These are phyloP conservation scores for Hirtodrosophila alboralis DNA, from an alignment of 2,888 invertebrate genomes.

Conservation along the genomic window DNA sequence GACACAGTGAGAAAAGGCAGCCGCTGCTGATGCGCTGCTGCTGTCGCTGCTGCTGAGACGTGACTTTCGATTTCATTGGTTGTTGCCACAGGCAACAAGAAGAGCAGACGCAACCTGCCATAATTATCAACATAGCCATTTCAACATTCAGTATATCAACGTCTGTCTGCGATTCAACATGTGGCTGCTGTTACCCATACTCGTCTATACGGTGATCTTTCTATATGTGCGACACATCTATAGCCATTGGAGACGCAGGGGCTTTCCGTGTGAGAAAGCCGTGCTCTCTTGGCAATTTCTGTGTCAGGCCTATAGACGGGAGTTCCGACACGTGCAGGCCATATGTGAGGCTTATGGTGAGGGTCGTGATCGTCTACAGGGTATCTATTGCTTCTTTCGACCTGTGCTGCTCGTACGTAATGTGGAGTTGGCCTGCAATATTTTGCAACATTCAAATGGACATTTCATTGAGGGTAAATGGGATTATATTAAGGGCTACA, in stretches of 20 bases:
- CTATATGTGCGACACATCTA: conserved; percentile 78
- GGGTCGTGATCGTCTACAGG: conserved; percentile 84
- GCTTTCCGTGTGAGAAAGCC: conserved; percentile 74
- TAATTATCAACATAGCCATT: conserved; percentile 59
- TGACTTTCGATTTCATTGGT: conserved; percentile 68
- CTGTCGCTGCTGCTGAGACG: conserved; percentile 51
- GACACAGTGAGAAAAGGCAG: conserved; percentile 13
- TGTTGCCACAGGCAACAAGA: conserved; percentile 44
- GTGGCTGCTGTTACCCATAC: conserved; percentile 80
- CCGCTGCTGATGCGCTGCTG: no score
- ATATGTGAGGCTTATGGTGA: conserved; percentile 75
- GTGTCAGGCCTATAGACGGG: conserved; percentile 67
- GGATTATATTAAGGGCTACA: conserved; percentile 84
- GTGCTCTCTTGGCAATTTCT: conserved; percentile 66
- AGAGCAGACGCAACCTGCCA: conserved; percentile 50
- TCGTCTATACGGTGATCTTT: conserved; percentile 65
- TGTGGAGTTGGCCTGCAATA: conserved; percentile 86
- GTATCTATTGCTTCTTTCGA: conserved; percentile 87
- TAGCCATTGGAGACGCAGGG: conserved; percentile 80
- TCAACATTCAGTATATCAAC: conserved; percentile 57
- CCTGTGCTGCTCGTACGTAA: conserved; percentile 87
- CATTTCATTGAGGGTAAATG: conserved; percentile 87
- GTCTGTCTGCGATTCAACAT: conserved; percentile 58
- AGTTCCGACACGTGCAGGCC: conserved; percentile 77
- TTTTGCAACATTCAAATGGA: conserved; percentile 87